These are phyloP conservation scores for Amblyraja radiata DNA, from an alignment of 2,797 vertebrate genomes.

Conservation along the genomic window DNA sequence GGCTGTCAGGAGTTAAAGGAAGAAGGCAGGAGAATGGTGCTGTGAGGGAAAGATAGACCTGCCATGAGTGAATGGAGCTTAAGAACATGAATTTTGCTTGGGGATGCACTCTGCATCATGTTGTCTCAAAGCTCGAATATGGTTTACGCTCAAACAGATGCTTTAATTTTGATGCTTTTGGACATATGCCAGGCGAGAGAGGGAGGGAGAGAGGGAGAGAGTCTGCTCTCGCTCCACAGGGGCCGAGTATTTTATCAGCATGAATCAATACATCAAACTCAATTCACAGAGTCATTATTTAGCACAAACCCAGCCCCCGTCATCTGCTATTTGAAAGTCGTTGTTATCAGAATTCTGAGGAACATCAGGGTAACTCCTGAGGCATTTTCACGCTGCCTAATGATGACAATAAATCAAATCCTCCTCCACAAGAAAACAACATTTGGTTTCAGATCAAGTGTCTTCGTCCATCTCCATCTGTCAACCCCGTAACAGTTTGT, in stretches of 20 bases:
- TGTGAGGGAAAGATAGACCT: no score
- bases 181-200: constrained; percentile 40
- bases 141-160: background rate
- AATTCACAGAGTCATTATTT: constrained; percentile 27
- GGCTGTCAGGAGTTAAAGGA: no score
- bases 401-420: constrained; percentile 43
- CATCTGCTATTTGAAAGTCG: constrained; percentile 31
- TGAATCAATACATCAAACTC: constrained; percentile 36
- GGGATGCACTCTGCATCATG: no score
- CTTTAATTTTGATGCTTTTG: background rate
- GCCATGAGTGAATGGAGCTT: no score
- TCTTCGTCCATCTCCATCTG: constrained; percentile 51
- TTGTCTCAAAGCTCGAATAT: background rate
- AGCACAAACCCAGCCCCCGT: background rate
- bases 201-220: background rate
- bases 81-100: no score
- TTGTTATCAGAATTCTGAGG: background rate
- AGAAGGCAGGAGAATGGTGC: no score
- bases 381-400: constrained; percentile 42
- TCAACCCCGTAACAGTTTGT: constrained; percentile 60
- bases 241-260: background rate
- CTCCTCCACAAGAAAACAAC: constrained; percentile 43
- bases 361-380: constrained; percentile 37
- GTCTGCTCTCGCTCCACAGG: background rate
- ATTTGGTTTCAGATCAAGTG: constrained; percentile 43